phyloP scores from a whole-genome alignment of 2,797 vertebrate genomes.

The Acrocephalus scirpaceus region DNA sequence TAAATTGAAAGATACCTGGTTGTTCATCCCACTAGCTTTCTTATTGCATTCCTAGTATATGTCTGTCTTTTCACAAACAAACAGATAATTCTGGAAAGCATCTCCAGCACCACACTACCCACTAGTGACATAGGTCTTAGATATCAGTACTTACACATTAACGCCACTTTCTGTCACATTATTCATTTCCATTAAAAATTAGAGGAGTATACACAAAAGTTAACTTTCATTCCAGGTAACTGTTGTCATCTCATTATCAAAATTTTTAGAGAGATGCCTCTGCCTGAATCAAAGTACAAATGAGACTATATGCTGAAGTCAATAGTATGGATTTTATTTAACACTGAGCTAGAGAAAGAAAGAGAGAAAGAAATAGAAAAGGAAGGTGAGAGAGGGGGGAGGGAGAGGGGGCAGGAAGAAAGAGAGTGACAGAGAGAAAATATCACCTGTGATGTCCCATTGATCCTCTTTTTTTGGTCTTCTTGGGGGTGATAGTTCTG shows the following conservation, averaged over 20 bases:
- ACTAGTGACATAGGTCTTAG: not conserved
- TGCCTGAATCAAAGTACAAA: not conserved
- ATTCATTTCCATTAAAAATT: not conserved
- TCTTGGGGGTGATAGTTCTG: not conserved
- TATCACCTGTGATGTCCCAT: not conserved
- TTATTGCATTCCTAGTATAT: not conserved
- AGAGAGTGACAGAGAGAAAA: not conserved
- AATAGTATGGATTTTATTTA: not conserved
- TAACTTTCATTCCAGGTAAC: not conserved
- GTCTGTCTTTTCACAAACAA: not conserved
- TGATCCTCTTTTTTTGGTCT: not conserved
- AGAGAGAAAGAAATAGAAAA: not conserved
- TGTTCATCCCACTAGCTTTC: not conserved
- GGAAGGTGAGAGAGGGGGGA: accelerated
- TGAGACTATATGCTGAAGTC: not conserved
- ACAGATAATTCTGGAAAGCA: not conserved
- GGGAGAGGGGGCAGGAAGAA: not conserved
- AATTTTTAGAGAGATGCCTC: not conserved
- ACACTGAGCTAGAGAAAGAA: not conserved
- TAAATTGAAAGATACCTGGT: not conserved
- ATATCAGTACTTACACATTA: not conserved
- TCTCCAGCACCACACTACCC: not conserved
- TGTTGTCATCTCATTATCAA: not conserved
- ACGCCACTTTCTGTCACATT: not conserved
- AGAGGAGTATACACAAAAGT: not conserved